Evolutionary conservation across 2,113 vertebrate species (phyloP), one percentile per base, ranked within the genome.

Genomic region (Garra rufa): DNA sequence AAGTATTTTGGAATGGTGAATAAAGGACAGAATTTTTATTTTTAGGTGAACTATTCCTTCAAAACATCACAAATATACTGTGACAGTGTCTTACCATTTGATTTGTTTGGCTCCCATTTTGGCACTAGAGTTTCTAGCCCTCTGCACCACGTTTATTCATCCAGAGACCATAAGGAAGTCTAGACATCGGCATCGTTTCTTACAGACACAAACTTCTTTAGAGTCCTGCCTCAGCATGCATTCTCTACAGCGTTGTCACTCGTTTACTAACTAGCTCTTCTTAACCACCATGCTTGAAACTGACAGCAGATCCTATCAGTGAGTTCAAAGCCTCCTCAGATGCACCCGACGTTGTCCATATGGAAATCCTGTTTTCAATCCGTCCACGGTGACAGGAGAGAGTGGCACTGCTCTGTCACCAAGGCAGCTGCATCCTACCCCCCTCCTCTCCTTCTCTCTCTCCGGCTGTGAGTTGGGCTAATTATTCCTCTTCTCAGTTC

Each of bases 21-120:
- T 34, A 34, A 34, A 3, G 44, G 41, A 15, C 34, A 41, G 17
- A 41, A 69, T n/a, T 69, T 2, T 11, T 0, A 69, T 46, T 13
- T 46, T 73, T 26, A 13, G 43, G 9, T 24, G 2, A 50, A 50
- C 24, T 5, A 28, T 75, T 69, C 6, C 8, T 69, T 50, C 19
- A 30, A 57, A 71, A 50, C 41, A 74, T 24, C 19, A 5, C 26
- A 67, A 41, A 63, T 50, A 81, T 30, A 21, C 6, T 4, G 0
- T 14, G 10, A 50, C 3, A 24, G 19, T 21, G 15, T 83, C 94
- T 94, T 94, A 95, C 94, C 94, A 95, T 94, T 95, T 95, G 10
- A 94, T 88, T 89, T 92, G 94, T 11, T 86, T 89, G 57, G 88
- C 94, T 82, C 94, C 94, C 94, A 95, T 95, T 10, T 50, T 87